phyloP scores from a whole-genome alignment of 1,140 invertebrate genomes.

The Sycophaga agraensis region DNA sequence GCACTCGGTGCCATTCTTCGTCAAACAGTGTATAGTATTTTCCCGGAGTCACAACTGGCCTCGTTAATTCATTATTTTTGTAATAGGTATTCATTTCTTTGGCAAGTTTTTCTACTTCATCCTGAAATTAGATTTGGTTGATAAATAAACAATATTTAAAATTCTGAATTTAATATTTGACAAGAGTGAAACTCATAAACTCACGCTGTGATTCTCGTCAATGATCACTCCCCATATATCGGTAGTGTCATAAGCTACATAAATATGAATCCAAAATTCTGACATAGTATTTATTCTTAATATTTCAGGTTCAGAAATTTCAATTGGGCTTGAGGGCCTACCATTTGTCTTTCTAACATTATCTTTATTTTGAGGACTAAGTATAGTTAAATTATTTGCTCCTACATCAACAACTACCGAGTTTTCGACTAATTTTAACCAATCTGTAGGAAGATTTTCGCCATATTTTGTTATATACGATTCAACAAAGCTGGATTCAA shows the following conservation, averaged over 20 bases:
- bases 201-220: constrained; percentile 60
- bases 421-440: constrained; percentile 57
- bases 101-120: constrained; percentile 57
- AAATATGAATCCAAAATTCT: constrained; percentile 26
- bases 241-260: constrained; percentile 56
- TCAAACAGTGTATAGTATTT: constrained; percentile 63
- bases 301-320: constrained; percentile 1
- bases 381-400: constrained; percentile 54
- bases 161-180: too few species aligned
- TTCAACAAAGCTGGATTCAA: constrained; percentile 40
- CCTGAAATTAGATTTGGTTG: constrained; percentile 46
- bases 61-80: constrained; percentile 32
- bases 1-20: constrained; percentile 66
- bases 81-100: constrained; percentile 63
- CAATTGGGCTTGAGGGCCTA: neutral
- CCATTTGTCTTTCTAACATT: too few species aligned
- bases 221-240: constrained; percentile 62
- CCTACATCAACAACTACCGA: constrained; percentile 57
- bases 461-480: constrained; percentile 56
- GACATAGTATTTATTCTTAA: neutral
- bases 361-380: constrained; percentile 37
- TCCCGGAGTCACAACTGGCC: constrained; percentile 35
- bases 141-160: neutral
- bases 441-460: constrained; percentile 60
- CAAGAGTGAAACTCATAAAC: too few species aligned